Base-by-base conservation (phyloP, 1,140 invertebrate genomes). In the Papilio aristodemus region DNA sequence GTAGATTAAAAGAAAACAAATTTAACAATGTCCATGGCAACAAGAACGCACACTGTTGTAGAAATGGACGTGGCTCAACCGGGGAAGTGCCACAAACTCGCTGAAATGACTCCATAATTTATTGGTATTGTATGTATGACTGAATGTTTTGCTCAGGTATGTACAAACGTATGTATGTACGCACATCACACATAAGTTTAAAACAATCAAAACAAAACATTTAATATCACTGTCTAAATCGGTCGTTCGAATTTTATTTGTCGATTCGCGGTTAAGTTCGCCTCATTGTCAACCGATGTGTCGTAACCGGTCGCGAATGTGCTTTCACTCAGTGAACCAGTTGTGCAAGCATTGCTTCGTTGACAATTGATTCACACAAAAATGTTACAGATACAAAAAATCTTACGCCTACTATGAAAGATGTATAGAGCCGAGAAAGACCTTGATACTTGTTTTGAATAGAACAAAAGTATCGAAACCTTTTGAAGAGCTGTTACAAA, bases 321-420 rank as follows among this genome's bases (percentile, higher is more conserved):
- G 36, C 59, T 62, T 62, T 62, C 59, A 38, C 59, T 62, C 13
- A 17, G 13, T 62, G 59, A 62, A 62, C 59, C 32, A 62, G 59
- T 62, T 62, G 59, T 17, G 59, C 32, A 62, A 62, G 36, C 14
- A 27, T 19, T 62, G 10, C 13, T 54, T 6, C 32, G 32, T 38
- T 62, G 59, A 62, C 59, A 62, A 62, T 62, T 38, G 59, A 38
- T 37, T 37, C 9, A 6, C 25, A 32, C 10, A 36, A 32, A 59
- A 36, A 59, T 25, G 27, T 36, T 59, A 59, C 57, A 59, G 57
- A 36, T 59, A 59, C 25, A 59, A 59, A 54, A 54, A 54, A 54
- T 4, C 46, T 54, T 54, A 25, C 17, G 43, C 43, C 17, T 46
- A 46, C 17, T 54, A 11, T 54, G 9, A 54, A 22, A 50, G 46